Conservation (phyloP, 2,113 vertebrate genomes). For the Phodopus roborovskii region DNA sequence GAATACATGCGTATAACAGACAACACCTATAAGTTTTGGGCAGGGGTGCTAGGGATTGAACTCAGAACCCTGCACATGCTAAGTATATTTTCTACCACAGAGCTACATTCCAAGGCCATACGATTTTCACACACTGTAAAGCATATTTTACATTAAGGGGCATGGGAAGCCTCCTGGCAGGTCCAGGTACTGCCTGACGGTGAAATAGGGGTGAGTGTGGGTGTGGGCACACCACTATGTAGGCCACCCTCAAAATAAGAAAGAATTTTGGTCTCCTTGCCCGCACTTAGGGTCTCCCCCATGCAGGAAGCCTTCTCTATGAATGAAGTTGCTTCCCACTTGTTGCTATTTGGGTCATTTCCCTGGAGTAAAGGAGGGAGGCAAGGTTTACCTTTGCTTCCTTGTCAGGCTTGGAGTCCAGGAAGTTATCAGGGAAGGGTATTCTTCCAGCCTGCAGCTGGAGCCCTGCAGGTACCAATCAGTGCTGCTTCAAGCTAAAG, state of each 20-base stretch:
- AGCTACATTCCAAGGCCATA: not conserved
- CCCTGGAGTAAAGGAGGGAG: constrained; percentile 4
- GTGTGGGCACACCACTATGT: too few relatives aligned
- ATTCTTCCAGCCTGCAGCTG: not conserved
- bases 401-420: not conserved
- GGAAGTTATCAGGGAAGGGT: not conserved
- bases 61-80: not conserved
- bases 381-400: not conserved
- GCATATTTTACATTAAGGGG: not conserved
- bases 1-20: not conserved
- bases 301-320: constrained; percentile 1
- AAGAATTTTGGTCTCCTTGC: too few relatives aligned
- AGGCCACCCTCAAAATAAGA: too few relatives aligned
- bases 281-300: not conserved
- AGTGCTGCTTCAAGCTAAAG: not conserved
- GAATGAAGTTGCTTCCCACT: not conserved
- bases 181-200: not conserved
- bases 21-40: not conserved
- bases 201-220: not conserved
- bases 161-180: not conserved
- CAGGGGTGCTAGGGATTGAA: not conserved
- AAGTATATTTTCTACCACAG: not conserved
- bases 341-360: not conserved
- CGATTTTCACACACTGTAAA: not conserved
- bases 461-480: not conserved